These are phyloP conservation scores for Doris montereyensis DNA, from an alignment of 2,888 invertebrate species.

Conservation along the genomic window DNA sequence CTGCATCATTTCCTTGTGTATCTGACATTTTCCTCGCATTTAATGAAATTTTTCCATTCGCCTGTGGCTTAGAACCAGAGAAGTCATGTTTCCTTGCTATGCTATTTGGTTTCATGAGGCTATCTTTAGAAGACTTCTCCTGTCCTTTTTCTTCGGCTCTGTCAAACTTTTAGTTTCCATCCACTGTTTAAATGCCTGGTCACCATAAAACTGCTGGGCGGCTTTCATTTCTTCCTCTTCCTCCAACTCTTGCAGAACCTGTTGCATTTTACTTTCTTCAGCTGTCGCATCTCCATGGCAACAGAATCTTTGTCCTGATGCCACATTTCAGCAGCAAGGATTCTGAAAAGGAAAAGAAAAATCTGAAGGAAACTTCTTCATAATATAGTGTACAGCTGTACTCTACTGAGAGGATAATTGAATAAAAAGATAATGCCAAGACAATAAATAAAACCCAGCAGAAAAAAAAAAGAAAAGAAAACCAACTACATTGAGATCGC, in stretches of 20 bases:
- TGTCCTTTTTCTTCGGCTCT: slow-evolving; percentile 26
- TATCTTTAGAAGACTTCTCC: slow-evolving; percentile 38
- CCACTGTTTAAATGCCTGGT: slow-evolving; percentile 66
- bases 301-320: slow-evolving; percentile 70
- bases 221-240: slow-evolving; percentile 63
- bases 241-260: slow-evolving; percentile 67
- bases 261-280: slow-evolving; percentile 68
- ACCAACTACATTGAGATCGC: too few relatives aligned
- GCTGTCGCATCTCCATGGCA: slow-evolving; percentile 66
- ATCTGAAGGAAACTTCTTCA: too few relatives aligned
- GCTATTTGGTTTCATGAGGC: slow-evolving; percentile 51
- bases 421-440: neutral
- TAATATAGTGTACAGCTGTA: too few relatives aligned
- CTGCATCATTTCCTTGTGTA: neutral
- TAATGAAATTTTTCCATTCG: slow-evolving; percentile 29
- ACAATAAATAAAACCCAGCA: too few relatives aligned
- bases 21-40: slow-evolving; percentile 33
- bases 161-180: slow-evolving; percentile 45
- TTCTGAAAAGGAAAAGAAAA: too few relatives aligned
- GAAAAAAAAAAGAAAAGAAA: neutral
- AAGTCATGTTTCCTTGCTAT: slow-evolving; percentile 31
- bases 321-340: slow-evolving; percentile 71
- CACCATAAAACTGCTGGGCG: slow-evolving; percentile 65
- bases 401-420: neutral
- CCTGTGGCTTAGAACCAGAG: slow-evolving; percentile 21